Percentiles rank a stretch among this genome's conserved stretches.
Conservation (phyloP, 2,797 vertebrate genomes). For the Poecilia gillii region DNA sequence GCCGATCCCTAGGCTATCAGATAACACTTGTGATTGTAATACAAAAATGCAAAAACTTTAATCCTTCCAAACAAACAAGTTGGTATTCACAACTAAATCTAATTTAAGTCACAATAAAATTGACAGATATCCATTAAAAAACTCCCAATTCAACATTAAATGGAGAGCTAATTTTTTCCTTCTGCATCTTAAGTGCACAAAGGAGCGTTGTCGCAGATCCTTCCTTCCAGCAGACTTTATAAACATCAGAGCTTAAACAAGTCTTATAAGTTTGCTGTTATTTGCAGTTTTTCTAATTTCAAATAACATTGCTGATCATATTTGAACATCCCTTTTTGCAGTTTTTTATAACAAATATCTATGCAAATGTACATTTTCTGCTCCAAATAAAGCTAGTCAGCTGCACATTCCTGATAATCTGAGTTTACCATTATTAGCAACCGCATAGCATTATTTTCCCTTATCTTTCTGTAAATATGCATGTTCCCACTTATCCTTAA, state of each 20-base stretch:
- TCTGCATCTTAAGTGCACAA: neutral
- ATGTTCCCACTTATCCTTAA: neutral
- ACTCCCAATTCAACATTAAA: neutral
- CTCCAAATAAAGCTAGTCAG: neutral
- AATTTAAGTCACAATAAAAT: neutral
- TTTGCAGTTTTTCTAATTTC: neutral
- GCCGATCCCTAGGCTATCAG: neutral
- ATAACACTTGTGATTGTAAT: neutral
- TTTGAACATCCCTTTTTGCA: neutral
- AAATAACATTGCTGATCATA: neutral
- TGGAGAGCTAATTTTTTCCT: neutral
- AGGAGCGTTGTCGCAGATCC: neutral
- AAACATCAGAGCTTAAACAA: neutral
- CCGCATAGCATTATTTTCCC: neutral
- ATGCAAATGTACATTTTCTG: neutral
- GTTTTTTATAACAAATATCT: neutral
- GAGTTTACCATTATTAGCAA: neutral
- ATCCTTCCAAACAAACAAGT: neutral
- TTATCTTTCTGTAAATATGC: neutral
- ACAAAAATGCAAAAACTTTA: neutral
- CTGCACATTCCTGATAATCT: neutral
- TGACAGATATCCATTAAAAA: neutral
- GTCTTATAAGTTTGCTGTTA: neutral
- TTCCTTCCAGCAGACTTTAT: neutral
- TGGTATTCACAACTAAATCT: neutral